Evolutionary conservation across 1,140 invertebrate genomes (phyloP).

Genomic region (Brachionus rubens): DNA sequence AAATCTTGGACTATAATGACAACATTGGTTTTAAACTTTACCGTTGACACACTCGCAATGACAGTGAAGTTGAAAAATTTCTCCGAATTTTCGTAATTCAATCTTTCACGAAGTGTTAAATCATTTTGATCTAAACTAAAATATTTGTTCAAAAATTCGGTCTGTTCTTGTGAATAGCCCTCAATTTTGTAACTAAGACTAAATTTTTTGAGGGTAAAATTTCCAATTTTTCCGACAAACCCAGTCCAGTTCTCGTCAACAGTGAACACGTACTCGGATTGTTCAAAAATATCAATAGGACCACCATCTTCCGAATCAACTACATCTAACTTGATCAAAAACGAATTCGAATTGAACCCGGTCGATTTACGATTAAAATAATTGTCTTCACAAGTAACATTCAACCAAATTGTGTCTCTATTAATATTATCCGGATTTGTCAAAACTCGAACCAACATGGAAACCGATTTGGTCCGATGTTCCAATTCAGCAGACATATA

Average conservation of each 20-base stretch:
- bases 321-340: not conserved
- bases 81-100: conserved; percentile 18
- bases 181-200: conserved; percentile 15
- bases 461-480: not conserved
- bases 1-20: conserved; percentile 21
- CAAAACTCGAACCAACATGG: conserved; percentile 12
- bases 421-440: conserved; percentile 4
- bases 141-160: not conserved
- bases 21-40: conserved; percentile 11
- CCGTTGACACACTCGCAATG: not conserved
- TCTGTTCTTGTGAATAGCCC: not conserved
- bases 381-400: conserved; percentile 46
- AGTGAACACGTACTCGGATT: conserved; percentile 3
- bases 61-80: conserved; percentile 30
- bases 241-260: conserved; percentile 36
- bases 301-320: not conserved
- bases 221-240: not conserved
- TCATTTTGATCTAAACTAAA: not conserved
- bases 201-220: not conserved
- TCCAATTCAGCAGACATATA: conserved; percentile 23
- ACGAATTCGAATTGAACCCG: not conserved
- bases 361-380: conserved; percentile 37
- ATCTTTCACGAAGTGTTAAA: not conserved
- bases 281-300: not conserved
- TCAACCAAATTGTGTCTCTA: conserved; percentile 5